These are phyloP conservation scores for Esox lucius DNA, from an alignment of 2,797 vertebrate genomes.

Conservation along the genomic window DNA sequence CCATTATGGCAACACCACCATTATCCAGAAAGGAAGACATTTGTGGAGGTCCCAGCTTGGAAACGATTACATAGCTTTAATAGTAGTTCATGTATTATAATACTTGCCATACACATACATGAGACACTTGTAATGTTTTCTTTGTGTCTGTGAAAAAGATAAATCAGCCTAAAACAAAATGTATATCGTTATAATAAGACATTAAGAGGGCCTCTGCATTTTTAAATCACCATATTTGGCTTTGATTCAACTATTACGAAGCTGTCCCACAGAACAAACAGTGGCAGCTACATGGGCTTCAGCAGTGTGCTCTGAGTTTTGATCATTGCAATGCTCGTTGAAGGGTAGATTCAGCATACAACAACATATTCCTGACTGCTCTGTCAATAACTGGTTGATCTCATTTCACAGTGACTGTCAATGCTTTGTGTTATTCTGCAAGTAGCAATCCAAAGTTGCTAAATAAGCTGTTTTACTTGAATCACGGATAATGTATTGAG, in stretches of 20 bases:
- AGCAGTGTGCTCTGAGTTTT: neutral
- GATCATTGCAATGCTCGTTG: neutral
- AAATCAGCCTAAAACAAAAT: neutral
- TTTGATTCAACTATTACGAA: neutral
- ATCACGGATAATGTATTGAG: too few species aligned
- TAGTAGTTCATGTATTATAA: neutral
- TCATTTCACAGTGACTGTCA: neutral
- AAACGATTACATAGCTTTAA: neutral
- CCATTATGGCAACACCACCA: conserved; percentile 20
- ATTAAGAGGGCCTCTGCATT: neutral
- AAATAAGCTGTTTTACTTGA: neutral
- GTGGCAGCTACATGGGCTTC: neutral
- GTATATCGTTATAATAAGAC: neutral
- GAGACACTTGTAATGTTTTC: neutral
- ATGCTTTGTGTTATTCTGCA: neutral
- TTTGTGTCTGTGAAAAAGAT: too few species aligned
- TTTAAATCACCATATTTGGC: neutral
- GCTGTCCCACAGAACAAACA: neutral
- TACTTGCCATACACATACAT: neutral
- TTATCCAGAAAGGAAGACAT: neutral
- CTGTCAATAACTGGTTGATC: neutral
- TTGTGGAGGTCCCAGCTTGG: neutral
- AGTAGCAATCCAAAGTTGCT: neutral
- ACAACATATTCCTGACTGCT: neutral
- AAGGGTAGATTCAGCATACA: neutral